Conservation (phyloP, 2,113 vertebrate genomes). For the Trinectes maculatus region DNA sequence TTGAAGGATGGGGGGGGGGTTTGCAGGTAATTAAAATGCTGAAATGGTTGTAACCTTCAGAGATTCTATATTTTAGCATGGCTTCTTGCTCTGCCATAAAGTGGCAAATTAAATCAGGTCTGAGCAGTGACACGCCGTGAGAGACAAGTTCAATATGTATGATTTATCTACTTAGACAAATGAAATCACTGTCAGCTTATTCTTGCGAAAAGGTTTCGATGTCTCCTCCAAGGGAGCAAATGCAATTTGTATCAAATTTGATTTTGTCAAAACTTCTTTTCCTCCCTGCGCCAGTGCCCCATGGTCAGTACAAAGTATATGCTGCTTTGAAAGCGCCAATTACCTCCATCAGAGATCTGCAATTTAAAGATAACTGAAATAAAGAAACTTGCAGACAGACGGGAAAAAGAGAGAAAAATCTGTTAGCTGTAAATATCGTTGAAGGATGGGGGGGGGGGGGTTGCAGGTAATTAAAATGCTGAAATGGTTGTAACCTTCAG, state of each 20-base stretch:
- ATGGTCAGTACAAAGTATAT: slow-evolving; percentile 4
- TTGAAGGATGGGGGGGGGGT: slow-evolving; percentile 19
- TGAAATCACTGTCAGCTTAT: slow-evolving; percentile 85
- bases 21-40: slow-evolving; percentile 81
- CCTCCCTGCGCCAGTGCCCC: slow-evolving; percentile 14
- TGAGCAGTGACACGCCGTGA: slow-evolving; percentile 76
- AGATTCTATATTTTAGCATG: slow-evolving; percentile 77
- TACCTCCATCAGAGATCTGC: slow-evolving; percentile 5
- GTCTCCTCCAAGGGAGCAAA: slow-evolving; percentile 76
- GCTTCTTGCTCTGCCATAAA: slow-evolving; percentile 65
- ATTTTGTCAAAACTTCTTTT: slow-evolving; percentile 68
- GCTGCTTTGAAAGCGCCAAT: not conserved
- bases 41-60: slow-evolving; percentile 79
- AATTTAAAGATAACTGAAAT: slow-evolving; percentile 15
- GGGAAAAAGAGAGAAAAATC: slow-evolving; percentile 25
- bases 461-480: slow-evolving; percentile 81
- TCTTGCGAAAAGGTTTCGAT: slow-evolving; percentile 77
- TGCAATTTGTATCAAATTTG: slow-evolving; percentile 81
- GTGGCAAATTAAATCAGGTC: slow-evolving; percentile 86
- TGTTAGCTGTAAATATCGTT: slow-evolving; percentile 9
- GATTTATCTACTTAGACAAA: slow-evolving; percentile 89
- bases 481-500: slow-evolving; percentile 79
- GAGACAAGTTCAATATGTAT: slow-evolving; percentile 84
- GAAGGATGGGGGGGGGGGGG: slow-evolving; percentile 18
- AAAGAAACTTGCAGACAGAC: not conserved